Evolutionary conservation across 2,113 vertebrate genomes (phyloP).

Genomic region (Gymnarchus niloticus): DNA sequence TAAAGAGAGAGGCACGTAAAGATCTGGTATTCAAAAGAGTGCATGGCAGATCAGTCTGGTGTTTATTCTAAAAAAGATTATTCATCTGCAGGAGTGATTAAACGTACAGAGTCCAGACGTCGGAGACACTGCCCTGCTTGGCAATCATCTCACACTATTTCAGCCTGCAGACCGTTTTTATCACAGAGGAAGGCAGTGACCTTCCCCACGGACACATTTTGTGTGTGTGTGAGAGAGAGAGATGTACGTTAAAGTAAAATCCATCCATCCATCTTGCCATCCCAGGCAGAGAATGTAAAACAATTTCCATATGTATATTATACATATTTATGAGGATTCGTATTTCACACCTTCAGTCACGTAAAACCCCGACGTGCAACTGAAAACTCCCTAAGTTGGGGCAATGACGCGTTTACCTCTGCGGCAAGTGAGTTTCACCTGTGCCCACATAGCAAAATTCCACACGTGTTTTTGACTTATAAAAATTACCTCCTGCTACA

Average conservation of each 20-base stretch:
- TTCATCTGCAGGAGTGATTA: constrained; percentile 10
- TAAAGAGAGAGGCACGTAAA: background rate
- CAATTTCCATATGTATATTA: too few relatives aligned
- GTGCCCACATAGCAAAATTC: background rate
- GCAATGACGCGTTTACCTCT: too few relatives aligned
- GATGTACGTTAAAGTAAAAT: background rate
- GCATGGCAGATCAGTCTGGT: background rate
- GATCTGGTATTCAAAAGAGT: background rate
- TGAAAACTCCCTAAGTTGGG: too few relatives aligned
- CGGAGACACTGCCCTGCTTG: background rate
- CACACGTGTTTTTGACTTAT: background rate
- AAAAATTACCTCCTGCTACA: background rate
- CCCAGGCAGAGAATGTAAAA: background rate
- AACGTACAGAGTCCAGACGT: background rate
- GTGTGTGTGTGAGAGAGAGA: background rate
- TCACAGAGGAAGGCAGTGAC: background rate
- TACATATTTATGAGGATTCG: too few relatives aligned
- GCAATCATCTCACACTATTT: background rate
- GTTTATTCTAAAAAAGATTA: background rate
- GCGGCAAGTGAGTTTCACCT: background rate
- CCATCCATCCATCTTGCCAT: background rate
- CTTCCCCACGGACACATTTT: background rate
- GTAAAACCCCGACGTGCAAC: too few relatives aligned
- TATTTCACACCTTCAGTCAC: too few relatives aligned
- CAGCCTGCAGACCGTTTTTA: background rate